Evolutionary conservation across 2,113 vertebrate species (phyloP).

Genomic region (Hymenochirus boettgeri): DNA sequence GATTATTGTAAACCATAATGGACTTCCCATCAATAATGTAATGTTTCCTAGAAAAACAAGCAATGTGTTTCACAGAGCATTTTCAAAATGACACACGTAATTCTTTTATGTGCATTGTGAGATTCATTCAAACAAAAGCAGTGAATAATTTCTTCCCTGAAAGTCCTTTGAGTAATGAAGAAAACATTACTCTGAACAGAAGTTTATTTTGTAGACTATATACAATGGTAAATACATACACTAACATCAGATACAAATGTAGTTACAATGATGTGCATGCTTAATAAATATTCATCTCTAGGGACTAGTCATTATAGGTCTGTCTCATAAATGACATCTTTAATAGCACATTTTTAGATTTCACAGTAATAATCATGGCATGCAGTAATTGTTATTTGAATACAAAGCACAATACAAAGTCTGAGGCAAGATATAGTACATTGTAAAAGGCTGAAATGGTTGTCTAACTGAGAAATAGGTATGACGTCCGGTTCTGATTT

Average conservation of each 20-base stretch:
- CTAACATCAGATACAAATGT: conserved; percentile 6
- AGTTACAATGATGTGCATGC: background rate
- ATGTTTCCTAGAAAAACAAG: conserved; percentile 40
- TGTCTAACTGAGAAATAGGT: no score
- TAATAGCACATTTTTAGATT: background rate
- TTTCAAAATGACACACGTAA: conserved; percentile 36
- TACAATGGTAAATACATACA: conserved; percentile 6
- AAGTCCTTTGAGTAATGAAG: conserved; percentile 22
- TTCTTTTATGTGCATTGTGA: conserved; percentile 33
- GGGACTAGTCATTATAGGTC: background rate
- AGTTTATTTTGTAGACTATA: conserved; percentile 18
- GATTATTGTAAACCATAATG: no score
- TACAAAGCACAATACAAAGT: no score
- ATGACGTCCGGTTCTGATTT: no score
- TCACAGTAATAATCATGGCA: background rate
- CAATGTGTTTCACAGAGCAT: conserved; percentile 27
- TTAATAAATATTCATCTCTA: conserved; percentile 1
- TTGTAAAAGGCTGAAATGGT: no score
- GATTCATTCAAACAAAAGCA: conserved; percentile 32
- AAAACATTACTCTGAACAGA: conserved; percentile 21
- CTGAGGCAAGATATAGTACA: no score
- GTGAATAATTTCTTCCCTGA: conserved; percentile 24
- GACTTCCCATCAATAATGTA: no score
- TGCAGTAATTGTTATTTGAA: conserved; percentile 3
- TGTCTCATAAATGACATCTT: background rate